A percentile compares a stretch with the other conserved stretches of the same genome.
Conservation (phyloP, 2,113 vertebrate genomes). For the Micronycteris hirsuta region DNA sequence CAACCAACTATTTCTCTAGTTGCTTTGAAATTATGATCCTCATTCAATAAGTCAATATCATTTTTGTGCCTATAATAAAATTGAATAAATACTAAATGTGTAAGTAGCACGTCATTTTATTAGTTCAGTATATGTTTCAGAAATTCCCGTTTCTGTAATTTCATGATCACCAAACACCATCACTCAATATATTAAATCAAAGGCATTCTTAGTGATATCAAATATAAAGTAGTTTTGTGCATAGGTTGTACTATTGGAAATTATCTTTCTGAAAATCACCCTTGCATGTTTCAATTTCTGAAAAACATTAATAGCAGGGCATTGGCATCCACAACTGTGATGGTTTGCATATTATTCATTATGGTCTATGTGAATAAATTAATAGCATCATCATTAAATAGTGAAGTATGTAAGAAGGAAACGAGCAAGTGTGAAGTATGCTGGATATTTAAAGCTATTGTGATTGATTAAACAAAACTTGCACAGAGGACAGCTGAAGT, state of each 20-base stretch:
- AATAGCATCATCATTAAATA: background rate
- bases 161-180: background rate
- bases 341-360: background rate
- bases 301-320: background rate
- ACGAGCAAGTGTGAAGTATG: background rate
- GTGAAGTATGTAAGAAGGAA: background rate
- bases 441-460: background rate
- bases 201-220: background rate
- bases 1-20: background rate
- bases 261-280: background rate
- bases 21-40: background rate
- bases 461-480: background rate
- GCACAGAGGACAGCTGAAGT: background rate
- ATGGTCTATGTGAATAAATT: background rate
- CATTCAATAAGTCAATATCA: background rate
- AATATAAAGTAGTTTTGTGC: background rate
- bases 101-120: background rate
- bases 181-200: background rate
- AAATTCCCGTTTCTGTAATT: background rate
- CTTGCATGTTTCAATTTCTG: background rate
- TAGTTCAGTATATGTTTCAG: background rate
- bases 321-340: background rate
- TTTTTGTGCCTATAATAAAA: background rate
- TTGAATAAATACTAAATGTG: background rate
- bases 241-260: background rate